phyloP scores from a whole-genome alignment of 2,113 vertebrate species.

The Cyanoderma ruficeps region DNA sequence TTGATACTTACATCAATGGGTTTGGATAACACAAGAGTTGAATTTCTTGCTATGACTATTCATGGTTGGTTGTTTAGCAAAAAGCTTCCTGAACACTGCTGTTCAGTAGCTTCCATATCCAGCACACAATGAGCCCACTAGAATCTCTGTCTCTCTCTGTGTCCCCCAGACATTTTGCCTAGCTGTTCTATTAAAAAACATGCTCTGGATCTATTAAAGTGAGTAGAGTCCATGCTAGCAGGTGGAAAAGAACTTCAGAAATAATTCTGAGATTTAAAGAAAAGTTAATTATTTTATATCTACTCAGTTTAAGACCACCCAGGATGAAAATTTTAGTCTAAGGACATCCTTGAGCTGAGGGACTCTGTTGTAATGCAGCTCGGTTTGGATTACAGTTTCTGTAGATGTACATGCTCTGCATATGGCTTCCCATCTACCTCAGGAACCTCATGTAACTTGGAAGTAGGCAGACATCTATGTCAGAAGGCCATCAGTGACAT shows the following conservation, averaged over 20 bases:
- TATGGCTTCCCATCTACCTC: background rate
- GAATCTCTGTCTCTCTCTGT: background rate
- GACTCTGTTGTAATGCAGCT: background rate
- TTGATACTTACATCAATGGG: background rate
- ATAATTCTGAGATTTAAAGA: background rate
- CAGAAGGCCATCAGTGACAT: background rate
- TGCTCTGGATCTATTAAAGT: background rate
- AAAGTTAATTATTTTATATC: background rate
- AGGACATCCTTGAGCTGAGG: background rate
- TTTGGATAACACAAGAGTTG: background rate
- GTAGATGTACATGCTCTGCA: background rate
- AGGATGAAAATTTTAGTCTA: background rate
- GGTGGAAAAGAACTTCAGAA: background rate
- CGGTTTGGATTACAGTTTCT: background rate
- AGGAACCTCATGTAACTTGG: background rate
- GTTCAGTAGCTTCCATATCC: background rate
- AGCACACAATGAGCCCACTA: background rate
- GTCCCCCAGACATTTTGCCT: background rate
- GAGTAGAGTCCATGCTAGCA: fast-evolving
- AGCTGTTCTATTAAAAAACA: background rate
- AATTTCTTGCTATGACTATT: background rate
- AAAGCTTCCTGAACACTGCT: background rate
- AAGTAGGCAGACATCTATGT: background rate
- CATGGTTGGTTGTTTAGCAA: background rate
- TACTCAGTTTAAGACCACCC: background rate